Percentiles rank a stretch among this genome's conserved stretches.
These are phyloP conservation scores for Argyrosomus japonicus DNA, from an alignment of 2,113 vertebrate genomes.

Conservation along the genomic window DNA sequence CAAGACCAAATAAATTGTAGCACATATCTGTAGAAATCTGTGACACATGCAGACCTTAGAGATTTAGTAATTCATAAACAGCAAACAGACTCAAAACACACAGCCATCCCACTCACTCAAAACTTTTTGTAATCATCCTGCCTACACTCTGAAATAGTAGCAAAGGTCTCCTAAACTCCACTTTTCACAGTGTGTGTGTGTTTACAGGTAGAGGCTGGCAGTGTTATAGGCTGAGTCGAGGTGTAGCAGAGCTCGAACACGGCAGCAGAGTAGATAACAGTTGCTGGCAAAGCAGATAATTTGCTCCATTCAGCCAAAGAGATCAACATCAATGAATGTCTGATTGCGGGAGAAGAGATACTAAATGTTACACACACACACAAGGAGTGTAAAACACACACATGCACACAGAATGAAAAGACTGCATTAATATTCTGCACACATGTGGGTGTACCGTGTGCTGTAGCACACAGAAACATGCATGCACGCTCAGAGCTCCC, in stretches of 20 bases:
- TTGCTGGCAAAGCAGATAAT: slow-evolving; percentile 53
- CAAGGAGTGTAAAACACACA: neutral
- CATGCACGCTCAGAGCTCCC: neutral
- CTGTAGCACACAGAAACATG: neutral
- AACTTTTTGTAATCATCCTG: neutral
- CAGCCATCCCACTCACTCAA: neutral
- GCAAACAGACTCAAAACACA: neutral
- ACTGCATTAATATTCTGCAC: neutral
- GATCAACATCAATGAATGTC: slow-evolving; percentile 51
- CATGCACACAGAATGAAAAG: neutral
- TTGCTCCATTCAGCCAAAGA: slow-evolving; percentile 58
- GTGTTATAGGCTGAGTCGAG: neutral
- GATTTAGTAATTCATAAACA: neutral
- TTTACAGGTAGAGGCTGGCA: neutral
- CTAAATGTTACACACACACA: slow-evolving; percentile 10
- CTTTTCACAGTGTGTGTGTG: neutral
- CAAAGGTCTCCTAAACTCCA: slow-evolving; percentile 1
- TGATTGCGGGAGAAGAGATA: slow-evolving; percentile 66
- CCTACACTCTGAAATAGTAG: neutral
- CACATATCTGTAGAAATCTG: neutral
- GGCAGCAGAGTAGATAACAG: slow-evolving; percentile 20
- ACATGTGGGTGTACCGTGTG: neutral
- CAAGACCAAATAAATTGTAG: neutral
- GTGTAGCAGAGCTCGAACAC: slow-evolving; percentile 14
- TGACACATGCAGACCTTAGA: neutral